Base-by-base conservation (phyloP, 2,797 vertebrate species). In the Acipenser transmontanus region DNA sequence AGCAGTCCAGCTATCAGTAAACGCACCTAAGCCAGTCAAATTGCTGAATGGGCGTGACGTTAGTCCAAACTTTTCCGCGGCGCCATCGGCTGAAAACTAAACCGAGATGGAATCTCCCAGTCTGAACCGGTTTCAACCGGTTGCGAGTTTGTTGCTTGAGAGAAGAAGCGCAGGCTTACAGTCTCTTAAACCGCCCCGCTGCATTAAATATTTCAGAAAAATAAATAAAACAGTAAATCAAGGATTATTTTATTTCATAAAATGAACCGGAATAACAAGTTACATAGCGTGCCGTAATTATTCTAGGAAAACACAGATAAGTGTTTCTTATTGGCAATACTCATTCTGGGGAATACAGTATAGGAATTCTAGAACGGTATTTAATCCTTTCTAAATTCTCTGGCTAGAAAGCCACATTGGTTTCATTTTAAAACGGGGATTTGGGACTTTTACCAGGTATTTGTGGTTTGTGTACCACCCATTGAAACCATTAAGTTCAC, bases 71-170 rank as follows among this genome's bases (percentile, higher is more conserved):
- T 95, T 95, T 34, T 96, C 90, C 89, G 95, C 93, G 95, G 95
- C 95, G 92, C 93, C 86, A 88, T 95, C 92, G 95, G 95, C 95
- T 95, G 95, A 95, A 97, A 98, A 97, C 96, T 98, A 96, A 96
- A 96, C 95, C 95, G 95, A 98, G 95, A 98, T 98, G 96, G 96
- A 98, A 97, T 98, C 95, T 98, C 95, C 95, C 96, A 95, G 96
- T 98, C 95, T 98, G 96, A 98, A 98, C 96, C 96, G 96, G 96
- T 98, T 98, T 95, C 92, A 98, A 93, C 96, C 91, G 95, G 96
- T 97, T 94, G 87, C 88, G 86, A 89, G 92, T 88, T 92, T 91
- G 93, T 92, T 92, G 95, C 93, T 88, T 90, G 92, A 94, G 93
- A 89, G 91, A 89, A 88, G 90, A 89, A 88, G 87, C 85, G 86